Conservation (phyloP, 1,140 invertebrate genomes). For the Neodiprion pinetum region DNA sequence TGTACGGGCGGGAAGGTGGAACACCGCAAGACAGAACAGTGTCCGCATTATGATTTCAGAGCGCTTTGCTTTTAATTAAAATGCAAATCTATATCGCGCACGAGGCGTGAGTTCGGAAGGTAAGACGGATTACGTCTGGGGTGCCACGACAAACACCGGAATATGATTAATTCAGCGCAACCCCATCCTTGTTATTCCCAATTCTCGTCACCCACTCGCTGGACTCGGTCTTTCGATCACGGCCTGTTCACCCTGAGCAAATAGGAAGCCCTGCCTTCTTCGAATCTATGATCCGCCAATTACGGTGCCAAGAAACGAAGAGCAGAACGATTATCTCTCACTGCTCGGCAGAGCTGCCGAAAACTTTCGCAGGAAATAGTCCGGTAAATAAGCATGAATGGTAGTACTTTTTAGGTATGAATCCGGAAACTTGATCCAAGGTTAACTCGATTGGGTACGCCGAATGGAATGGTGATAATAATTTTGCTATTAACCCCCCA, state of each 20-base stretch:
- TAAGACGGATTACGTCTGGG: constrained; percentile 63
- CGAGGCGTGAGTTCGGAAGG: constrained; percentile 58
- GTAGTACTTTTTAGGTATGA: too few relatives aligned
- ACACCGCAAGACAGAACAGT: constrained; percentile 41
- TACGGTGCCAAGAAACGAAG: not conserved
- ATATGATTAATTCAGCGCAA: constrained; percentile 62
- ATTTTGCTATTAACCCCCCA: too few relatives aligned
- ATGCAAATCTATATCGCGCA: constrained; percentile 66
- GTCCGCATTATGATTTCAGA: constrained; percentile 68
- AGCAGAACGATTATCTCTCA: not conserved
- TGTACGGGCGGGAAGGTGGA: constrained; percentile 46
- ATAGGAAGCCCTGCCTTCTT: not conserved
- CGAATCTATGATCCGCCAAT: not conserved
- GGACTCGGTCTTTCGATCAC: constrained; percentile 1
- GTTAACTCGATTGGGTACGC: too few relatives aligned
- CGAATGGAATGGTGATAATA: too few relatives aligned
- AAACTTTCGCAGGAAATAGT: too few relatives aligned
- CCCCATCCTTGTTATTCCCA: constrained; percentile 41
- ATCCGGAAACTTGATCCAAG: too few relatives aligned
- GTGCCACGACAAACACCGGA: constrained; percentile 61
- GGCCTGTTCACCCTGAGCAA: not conserved
- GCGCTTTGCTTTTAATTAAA: constrained; percentile 70
- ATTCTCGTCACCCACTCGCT: not conserved
- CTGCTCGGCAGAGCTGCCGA: too few relatives aligned
- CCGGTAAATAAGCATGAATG: too few relatives aligned